Percentiles rank a stretch among this genome's conserved stretches.
Conservation (phyloP, 2,888 invertebrate genomes). For the Hofmannophila pseudospretella region DNA sequence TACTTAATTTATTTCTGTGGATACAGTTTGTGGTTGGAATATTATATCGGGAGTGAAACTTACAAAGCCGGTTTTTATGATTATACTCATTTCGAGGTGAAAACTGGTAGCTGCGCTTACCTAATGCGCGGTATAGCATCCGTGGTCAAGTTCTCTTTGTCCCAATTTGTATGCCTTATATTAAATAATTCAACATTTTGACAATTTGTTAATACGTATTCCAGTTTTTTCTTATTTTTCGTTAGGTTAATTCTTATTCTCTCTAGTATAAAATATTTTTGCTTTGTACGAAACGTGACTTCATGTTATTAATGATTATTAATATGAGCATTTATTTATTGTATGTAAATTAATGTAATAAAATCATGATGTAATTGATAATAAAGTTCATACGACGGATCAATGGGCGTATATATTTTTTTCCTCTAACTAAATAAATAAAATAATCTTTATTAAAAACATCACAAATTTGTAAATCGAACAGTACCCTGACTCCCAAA, state of each 20-base stretch:
- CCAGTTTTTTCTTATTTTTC: conserved; percentile 2
- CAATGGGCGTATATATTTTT: background rate
- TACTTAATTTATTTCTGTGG: too few species aligned
- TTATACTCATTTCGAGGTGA: too few species aligned
- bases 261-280: conserved; percentile 30
- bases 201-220: background rate
- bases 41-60: too few species aligned
- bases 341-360: conserved; percentile 65
- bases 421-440: too few species aligned
- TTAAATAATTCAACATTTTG: background rate
- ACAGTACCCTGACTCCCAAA: too few species aligned
- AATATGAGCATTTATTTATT: conserved; percentile 73
- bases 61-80: too few species aligned
- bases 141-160: too few species aligned
- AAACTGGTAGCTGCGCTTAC: too few species aligned
- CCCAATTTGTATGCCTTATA: background rate
- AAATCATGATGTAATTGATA: conserved; percentile 68
- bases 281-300: conserved; percentile 53
- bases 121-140: too few species aligned
- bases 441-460: too few species aligned
- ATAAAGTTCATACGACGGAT: conserved; percentile 59
- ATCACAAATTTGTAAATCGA: too few species aligned
- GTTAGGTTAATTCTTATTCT: conserved; percentile 30
- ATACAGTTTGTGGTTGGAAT: too few species aligned
- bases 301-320: conserved; percentile 31